Evolutionary conservation across 2,113 vertebrate species (phyloP), one percentile per base, ranked within the genome.

Genomic region (Chinchilla lanigera): DNA sequence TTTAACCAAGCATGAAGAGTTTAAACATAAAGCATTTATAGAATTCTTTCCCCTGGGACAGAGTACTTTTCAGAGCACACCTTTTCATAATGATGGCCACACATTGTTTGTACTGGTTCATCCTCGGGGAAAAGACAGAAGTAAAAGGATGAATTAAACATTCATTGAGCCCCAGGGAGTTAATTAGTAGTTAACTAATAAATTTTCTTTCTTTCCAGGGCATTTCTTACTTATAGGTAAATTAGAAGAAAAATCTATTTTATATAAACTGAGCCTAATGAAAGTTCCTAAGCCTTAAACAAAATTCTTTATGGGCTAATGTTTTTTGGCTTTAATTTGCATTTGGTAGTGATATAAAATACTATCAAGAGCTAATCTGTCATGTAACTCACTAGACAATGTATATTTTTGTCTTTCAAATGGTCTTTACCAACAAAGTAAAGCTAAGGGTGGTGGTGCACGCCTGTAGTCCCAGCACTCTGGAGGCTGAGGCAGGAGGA

Each of bases 11-110:
- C 65, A 93, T 30, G 77, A 75, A 67, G 6, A 44, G n/a, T 63
- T 85, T 52, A 93, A 95, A 92, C 92, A 96, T 82, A 93, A 95
- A 92, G 65, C 87, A 77, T 73, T 87, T 84, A 56, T 95, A 56
- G 54, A 61, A 65, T 81, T 82, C 41, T 52, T 90, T 4, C 61
- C 61, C 61, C 73, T 3, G 41, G 38, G 58, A 84, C 26, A 78
- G 26, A 95, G 19, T n/a, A 52, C 44, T 89, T 87, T 94, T 71
- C 35, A 41, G 41, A 69, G n/a, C 8, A 38, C 19, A 44, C 90
- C 47, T 96, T 86, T 93, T 69, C 95, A 81, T 56, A 96, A 82
- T 58, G 44, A 13, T 80, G 41, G 92, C 24, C 50, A 69, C 41
- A 93, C 35, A 65, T 16, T 71, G 60, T 77, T 85, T 87, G 47